These are phyloP conservation scores for Sebastes taczanowskii DNA, from an alignment of 2,797 vertebrate genomes.

Conservation along the genomic window DNA sequence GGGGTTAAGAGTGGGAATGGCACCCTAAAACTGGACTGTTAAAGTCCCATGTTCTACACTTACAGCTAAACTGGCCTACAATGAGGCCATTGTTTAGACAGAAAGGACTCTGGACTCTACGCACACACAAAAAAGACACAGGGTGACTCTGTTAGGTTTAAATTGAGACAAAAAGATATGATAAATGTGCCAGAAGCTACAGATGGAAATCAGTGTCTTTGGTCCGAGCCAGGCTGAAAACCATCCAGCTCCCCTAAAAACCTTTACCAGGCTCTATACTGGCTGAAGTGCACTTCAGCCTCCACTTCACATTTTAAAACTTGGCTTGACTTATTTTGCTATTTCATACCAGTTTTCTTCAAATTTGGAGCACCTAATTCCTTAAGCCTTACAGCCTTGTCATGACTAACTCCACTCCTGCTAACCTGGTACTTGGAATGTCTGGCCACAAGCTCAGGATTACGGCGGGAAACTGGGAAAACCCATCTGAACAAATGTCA, in stretches of 20 bases:
- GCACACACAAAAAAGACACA: background rate
- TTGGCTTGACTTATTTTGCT: background rate
- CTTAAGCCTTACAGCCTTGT: background rate
- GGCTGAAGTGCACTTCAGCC: background rate
- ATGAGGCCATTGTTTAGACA: background rate
- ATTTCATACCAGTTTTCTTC: background rate
- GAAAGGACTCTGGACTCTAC: background rate
- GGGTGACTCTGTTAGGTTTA: slow-evolving; percentile 1
- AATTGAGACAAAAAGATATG: slow-evolving; percentile 16
- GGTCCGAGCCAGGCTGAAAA: slow-evolving; percentile 24
- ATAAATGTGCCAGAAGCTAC: slow-evolving; percentile 24
- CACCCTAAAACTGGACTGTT: background rate
- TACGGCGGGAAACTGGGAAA: background rate
- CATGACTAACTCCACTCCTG: background rate
- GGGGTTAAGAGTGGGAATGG: background rate
- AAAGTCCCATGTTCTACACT: background rate
- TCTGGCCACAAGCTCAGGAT: background rate
- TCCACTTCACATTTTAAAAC: background rate
- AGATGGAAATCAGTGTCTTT: slow-evolving; percentile 41
- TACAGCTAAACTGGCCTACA: background rate
- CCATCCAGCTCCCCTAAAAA: background rate
- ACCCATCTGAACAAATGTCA: background rate
- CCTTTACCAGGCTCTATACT: slow-evolving; percentile 1
- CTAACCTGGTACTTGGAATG: background rate
- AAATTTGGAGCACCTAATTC: background rate